Evolutionary conservation across 2,797 vertebrate genomes (phyloP).

Genomic region (Echiichthys vipera): DNA sequence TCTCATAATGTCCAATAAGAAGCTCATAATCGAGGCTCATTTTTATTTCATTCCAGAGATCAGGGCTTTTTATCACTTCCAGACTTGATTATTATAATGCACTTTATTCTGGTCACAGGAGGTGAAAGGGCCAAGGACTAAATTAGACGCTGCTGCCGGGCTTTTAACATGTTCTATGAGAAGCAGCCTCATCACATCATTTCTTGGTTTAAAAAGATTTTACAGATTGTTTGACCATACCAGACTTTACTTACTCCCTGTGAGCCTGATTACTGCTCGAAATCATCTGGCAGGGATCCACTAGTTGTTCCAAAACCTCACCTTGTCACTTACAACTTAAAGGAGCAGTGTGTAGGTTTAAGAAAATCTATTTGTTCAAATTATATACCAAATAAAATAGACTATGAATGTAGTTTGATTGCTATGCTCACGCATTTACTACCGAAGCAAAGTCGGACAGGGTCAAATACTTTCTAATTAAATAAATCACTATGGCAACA

Average conservation of each 20-base stretch:
- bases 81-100: not conserved
- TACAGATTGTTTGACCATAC: not conserved
- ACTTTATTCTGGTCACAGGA: not conserved
- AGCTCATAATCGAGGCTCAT: not conserved
- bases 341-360: too few relatives aligned
- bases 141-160: not conserved
- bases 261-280: not conserved
- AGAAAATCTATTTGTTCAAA: too few relatives aligned
- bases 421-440: too few relatives aligned
- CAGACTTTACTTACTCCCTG: too few relatives aligned
- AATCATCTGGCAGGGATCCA: not conserved
- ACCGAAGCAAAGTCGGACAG: not conserved
- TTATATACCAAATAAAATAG: not conserved
- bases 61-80: not conserved
- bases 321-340: too few relatives aligned
- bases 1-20: not conserved
- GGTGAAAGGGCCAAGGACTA: not conserved
- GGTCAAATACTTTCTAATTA: not conserved
- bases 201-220: not conserved
- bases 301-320: not conserved
- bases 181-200: not conserved
- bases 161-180: not conserved
- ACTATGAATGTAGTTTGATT: too few relatives aligned
- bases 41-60: not conserved
- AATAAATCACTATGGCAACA: conserved; percentile 15